Percentiles rank a stretch among this genome's conserved stretches.
These are phyloP conservation scores for Chrysomela aeneicollis DNA, from an alignment of 2,888 invertebrate species.

Conservation along the genomic window DNA sequence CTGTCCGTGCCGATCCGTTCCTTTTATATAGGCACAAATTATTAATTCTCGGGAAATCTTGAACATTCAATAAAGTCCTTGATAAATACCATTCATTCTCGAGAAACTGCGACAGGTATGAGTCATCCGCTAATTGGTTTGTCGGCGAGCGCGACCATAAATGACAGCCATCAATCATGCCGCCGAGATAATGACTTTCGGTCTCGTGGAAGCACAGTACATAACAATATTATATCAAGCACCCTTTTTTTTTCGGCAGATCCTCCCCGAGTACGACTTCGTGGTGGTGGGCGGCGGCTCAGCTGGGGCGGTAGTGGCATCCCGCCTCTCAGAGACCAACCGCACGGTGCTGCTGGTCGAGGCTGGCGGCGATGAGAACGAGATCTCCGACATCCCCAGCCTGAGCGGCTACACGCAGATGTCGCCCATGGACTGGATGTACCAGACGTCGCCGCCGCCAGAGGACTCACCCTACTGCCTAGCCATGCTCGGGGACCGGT, in stretches of 20 bases:
- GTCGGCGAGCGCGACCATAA: too few relatives aligned
- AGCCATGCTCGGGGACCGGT: constrained; percentile 86
- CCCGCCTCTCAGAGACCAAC: constrained; percentile 81
- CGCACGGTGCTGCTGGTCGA: constrained; percentile 87
- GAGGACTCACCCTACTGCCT: constrained; percentile 81
- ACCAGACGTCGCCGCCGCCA: constrained; percentile 80
- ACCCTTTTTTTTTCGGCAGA: constrained; percentile 61
- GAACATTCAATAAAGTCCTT: too few relatives aligned
- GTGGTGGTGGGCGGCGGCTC: constrained; percentile 88
- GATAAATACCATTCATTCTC: too few relatives aligned
- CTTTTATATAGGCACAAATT: too few relatives aligned
- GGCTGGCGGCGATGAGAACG: constrained; percentile 88
- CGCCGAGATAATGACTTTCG: too few relatives aligned
- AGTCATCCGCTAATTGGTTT: too few relatives aligned
- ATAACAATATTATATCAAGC: too few relatives aligned
- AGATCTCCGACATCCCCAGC: constrained; percentile 87
- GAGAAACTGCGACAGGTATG: too few relatives aligned
- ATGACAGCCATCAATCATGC: too few relatives aligned
- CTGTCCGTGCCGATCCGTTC: too few relatives aligned
- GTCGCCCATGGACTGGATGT: constrained; percentile 91
- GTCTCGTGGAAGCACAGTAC: too few relatives aligned
- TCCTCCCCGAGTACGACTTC: constrained; percentile 84
- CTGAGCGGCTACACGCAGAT: constrained; percentile 85
- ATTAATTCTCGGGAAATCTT: too few relatives aligned
- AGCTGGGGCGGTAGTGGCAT: constrained; percentile 88